These are phyloP conservation scores for Tachycineta bicolor DNA, from an alignment of 2,113 vertebrate species.

Conservation along the genomic window DNA sequence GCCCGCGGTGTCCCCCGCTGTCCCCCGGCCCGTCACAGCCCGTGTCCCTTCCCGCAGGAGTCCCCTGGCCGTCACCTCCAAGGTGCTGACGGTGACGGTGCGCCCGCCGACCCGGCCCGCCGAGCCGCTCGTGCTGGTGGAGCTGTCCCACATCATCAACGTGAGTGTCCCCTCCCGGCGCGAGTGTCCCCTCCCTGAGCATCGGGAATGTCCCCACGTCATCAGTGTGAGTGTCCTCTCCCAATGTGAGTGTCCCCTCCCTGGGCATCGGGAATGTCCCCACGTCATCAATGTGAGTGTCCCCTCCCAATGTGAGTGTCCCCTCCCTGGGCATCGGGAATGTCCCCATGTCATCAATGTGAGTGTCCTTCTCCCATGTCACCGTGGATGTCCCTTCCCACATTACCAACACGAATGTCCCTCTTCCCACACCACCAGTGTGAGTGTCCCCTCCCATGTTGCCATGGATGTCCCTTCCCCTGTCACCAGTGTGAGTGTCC, in stretches of 20 bases:
- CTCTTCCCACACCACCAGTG: no score
- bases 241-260: no score
- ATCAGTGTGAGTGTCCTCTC: no score
- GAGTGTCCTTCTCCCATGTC: not conserved
- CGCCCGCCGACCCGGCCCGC: slow-evolving; percentile 86
- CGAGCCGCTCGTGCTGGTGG: slow-evolving; percentile 91
- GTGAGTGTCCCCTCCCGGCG: not conserved
- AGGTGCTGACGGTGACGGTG: slow-evolving; percentile 92
- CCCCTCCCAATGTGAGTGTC: accelerated
- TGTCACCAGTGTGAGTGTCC: no score
- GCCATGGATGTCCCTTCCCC: no score
- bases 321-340: no score
- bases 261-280: not conserved
- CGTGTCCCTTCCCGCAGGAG: slow-evolving; percentile 67
- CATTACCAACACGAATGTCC: no score
- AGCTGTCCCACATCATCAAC: slow-evolving; percentile 80
- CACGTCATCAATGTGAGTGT: accelerated
- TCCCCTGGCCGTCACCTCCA: slow-evolving; percentile 89
- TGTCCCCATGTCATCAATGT: accelerated
- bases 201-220: no score
- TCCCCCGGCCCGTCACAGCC: not conserved
- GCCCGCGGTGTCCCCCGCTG: not conserved
- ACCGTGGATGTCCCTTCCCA: accelerated
- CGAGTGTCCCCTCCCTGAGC: not conserved
- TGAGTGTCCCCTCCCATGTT: not conserved